Evolutionary conservation across 2,113 vertebrate species (phyloP).

Genomic region (Macrotis lagotis): DNA sequence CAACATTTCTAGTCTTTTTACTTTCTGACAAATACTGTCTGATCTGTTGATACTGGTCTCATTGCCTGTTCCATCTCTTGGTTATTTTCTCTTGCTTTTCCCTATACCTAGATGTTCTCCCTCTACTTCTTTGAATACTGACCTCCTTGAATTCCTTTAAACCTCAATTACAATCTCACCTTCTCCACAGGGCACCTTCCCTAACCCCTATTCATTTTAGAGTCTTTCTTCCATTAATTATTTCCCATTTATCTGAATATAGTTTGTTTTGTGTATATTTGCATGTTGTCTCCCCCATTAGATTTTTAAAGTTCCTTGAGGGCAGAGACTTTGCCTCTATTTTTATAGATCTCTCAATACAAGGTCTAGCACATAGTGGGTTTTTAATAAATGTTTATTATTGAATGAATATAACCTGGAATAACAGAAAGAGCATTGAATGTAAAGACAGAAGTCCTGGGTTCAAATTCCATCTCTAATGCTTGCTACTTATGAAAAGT

Average conservation of each 20-base stretch:
- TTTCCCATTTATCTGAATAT: not conserved
- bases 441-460: not conserved
- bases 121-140: not conserved
- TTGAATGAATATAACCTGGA: not conserved
- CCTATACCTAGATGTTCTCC: not conserved
- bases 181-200: not conserved
- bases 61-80: not conserved
- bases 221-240: not conserved
- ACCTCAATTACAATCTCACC: not conserved
- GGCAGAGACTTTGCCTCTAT: not conserved
- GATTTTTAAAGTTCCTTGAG: not conserved
- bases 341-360: not conserved
- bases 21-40: not conserved
- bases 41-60: not conserved
- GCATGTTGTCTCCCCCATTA: not conserved
- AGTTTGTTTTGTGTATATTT: too few relatives aligned
- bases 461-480: not conserved
- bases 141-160: not conserved
- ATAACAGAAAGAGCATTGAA: not conserved
- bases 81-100: not conserved
- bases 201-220: not conserved
- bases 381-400: not conserved
- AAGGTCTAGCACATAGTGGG: not conserved
- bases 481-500: not conserved
- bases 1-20: not conserved